Percentiles rank a stretch among this genome's conserved stretches.
These are phyloP conservation scores for Chesias legatella DNA, from an alignment of 2,888 invertebrate genomes.

Conservation along the genomic window DNA sequence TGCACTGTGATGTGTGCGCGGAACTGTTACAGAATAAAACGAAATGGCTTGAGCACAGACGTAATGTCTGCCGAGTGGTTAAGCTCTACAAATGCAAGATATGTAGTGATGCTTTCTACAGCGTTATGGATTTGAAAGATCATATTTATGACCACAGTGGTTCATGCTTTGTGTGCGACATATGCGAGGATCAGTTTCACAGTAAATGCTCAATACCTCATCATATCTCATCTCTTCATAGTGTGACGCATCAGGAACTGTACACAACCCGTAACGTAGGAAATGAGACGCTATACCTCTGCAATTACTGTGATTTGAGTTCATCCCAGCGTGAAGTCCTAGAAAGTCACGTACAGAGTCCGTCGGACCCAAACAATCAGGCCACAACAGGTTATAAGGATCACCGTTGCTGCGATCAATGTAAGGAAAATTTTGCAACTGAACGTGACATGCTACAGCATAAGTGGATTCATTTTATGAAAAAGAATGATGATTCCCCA, in stretches of 20 bases:
- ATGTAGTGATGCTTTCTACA: slow-evolving; percentile 48
- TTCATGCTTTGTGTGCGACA: slow-evolving; percentile 51
- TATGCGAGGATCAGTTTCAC: slow-evolving; percentile 60
- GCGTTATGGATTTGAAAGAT: slow-evolving; percentile 62
- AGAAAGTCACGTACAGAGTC: slow-evolving; percentile 44
- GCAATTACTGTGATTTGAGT: slow-evolving; percentile 61
- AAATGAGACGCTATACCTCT: slow-evolving; percentile 48
- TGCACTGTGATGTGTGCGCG: slow-evolving; percentile 63
- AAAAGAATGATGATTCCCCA: slow-evolving; percentile 47
- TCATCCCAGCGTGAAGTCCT: slow-evolving; percentile 48
- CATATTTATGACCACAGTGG: slow-evolving; percentile 56
- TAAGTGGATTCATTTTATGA: slow-evolving; percentile 65
- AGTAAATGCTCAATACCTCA: slow-evolving; percentile 56
- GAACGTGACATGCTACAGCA: slow-evolving; percentile 63
- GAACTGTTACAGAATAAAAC: slow-evolving; percentile 41
- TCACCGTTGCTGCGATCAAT: slow-evolving; percentile 63
- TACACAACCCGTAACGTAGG: slow-evolving; percentile 47
- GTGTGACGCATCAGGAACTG: slow-evolving; percentile 42
- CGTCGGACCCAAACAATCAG: slow-evolving; percentile 56
- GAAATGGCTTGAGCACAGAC: slow-evolving; percentile 47
- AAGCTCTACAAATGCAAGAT: slow-evolving; percentile 54
- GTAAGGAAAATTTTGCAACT: slow-evolving; percentile 52
- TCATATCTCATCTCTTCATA: slow-evolving; percentile 57
- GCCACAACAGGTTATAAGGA: slow-evolving; percentile 58
- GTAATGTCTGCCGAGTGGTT: slow-evolving; percentile 42